Evolutionary conservation across 1,140 invertebrate species (phyloP).

Genomic region (Bombus vancouverensis): DNA sequence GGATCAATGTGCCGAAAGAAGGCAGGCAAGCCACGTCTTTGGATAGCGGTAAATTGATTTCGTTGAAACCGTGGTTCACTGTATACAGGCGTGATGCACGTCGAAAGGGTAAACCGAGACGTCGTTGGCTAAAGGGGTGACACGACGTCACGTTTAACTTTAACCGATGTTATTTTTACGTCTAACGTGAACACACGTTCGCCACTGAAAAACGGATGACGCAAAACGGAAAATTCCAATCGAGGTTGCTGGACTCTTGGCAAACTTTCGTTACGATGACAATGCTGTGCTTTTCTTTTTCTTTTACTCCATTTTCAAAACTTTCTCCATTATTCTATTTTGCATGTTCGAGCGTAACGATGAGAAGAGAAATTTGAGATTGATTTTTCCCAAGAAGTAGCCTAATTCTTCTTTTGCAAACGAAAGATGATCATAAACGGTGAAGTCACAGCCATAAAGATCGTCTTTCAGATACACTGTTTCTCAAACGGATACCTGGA

Average conservation of each 20-base stretch:
- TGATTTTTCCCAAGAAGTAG: no score
- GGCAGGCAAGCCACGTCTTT: neutral
- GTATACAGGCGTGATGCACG: neutral
- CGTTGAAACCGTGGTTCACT: neutral
- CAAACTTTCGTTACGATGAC: neutral
- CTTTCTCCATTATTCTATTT: no score
- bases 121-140: neutral
- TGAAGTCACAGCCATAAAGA: no score
- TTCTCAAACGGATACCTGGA: no score
- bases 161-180: slow-evolving; percentile 2
- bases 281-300: neutral
- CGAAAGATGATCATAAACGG: no score
- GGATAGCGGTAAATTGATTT: slow-evolving; percentile 5
- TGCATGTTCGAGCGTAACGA: no score
- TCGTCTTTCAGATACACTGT: no score
- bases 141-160: slow-evolving; percentile 6
- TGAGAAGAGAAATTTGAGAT: no score
- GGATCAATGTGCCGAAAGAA: no score
- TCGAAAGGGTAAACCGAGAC: neutral
- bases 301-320: no score
- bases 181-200: neutral
- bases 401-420: no score
- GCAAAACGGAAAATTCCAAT: slow-evolving; percentile 11
- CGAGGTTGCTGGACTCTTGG: neutral
- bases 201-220: slow-evolving; percentile 1